Evolutionary conservation across 2,888 invertebrate species (phyloP).

Genomic region (Alloscopus bannaensis): DNA sequence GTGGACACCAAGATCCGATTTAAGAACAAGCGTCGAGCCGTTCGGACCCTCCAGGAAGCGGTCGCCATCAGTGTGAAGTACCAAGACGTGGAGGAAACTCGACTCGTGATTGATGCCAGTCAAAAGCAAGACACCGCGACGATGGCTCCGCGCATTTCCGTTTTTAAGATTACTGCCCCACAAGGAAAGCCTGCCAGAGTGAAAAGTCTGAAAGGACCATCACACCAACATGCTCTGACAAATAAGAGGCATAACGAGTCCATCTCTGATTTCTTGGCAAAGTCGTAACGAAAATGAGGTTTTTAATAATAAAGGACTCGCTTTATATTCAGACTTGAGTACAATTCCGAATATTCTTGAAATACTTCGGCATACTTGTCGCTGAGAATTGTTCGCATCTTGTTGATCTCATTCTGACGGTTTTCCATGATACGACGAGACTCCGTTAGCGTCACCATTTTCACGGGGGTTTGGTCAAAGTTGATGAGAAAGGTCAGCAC

Average conservation of each 20-base stretch:
- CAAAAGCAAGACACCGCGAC: not conserved
- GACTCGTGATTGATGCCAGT: constrained; percentile 9
- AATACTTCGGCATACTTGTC: constrained; percentile 2
- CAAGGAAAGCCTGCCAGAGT: not conserved
- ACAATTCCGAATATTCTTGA: constrained; percentile 33
- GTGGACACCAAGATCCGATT: constrained; percentile 44
- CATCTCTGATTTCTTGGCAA: too few relatives aligned
- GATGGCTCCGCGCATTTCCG: constrained; percentile 23
- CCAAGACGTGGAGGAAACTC: constrained; percentile 31
- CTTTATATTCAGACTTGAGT: constrained; percentile 23
- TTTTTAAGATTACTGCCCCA: constrained; percentile 2
- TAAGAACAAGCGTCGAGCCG: constrained; percentile 31
- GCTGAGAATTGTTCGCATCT: constrained; percentile 33
- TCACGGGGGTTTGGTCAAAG: constrained; percentile 52
- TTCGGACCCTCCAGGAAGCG: constrained; percentile 31
- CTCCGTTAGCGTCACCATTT: constrained; percentile 35
- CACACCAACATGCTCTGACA: too few relatives aligned
- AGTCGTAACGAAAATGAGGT: not conserved
- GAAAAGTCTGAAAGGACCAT: too few relatives aligned
- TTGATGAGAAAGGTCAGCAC: constrained; percentile 56
- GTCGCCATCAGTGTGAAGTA: constrained; percentile 23
- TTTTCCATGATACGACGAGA: constrained; percentile 54
- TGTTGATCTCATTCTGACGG: constrained; percentile 26
- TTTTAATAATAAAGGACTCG: too few relatives aligned
- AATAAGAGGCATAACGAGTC: too few relatives aligned